Base-by-base conservation (phyloP, 2,797 vertebrate species). In the Myotis findleyi region DNA sequence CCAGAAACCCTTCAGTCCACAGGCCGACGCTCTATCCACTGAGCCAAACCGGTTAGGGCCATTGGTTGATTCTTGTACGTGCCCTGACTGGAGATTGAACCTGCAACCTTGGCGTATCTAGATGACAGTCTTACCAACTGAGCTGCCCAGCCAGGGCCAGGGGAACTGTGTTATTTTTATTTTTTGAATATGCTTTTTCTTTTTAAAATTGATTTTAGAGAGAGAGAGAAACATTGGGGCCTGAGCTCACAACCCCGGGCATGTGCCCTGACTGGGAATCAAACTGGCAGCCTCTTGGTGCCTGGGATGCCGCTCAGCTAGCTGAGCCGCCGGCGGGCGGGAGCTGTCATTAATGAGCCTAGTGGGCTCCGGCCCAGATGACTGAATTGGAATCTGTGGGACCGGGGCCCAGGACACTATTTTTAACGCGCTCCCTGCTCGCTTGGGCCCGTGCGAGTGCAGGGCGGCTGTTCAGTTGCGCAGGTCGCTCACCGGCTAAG, bases 371-470 rank as follows among this genome's bases (percentile, higher is more conserved):
- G 25, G 68, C 53, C 75, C 73, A 59, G 25, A 73, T 18, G 16
- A 83, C 33, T 27, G 25, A 87, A 55, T 84, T 49, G 62, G 64
- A 91, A 87, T 83, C 53, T 92, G n/a, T 55, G 92, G 80, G 82
- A 27, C 51, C 7, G 14, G 47, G 71, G 57, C 51, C 94, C 90
- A 59, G 95, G 87, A 57, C 87, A 27, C 89, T 71, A n/a, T 93
- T 86, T 79, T 86, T 86, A 95, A 87, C 59, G 53, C 18, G 6
- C 25, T 38, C 10, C 14, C 16, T 62, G 71, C 72, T 69, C 36
- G 77, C 64, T 64, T 66, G 23, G 25, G 47, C 41, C 3, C 53
- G 0, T 13, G 38, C 33, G 83, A 7, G 36, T 2, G 3, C 36
- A 2, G 23, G 72, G n/a, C 76, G 0, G 11, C 49, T 3, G 6